Percentiles rank a stretch among this genome's conserved stretches.
Evolutionary conservation across 2,797 vertebrate genomes (phyloP).

Genomic region (Bradypodion ventrale): DNA sequence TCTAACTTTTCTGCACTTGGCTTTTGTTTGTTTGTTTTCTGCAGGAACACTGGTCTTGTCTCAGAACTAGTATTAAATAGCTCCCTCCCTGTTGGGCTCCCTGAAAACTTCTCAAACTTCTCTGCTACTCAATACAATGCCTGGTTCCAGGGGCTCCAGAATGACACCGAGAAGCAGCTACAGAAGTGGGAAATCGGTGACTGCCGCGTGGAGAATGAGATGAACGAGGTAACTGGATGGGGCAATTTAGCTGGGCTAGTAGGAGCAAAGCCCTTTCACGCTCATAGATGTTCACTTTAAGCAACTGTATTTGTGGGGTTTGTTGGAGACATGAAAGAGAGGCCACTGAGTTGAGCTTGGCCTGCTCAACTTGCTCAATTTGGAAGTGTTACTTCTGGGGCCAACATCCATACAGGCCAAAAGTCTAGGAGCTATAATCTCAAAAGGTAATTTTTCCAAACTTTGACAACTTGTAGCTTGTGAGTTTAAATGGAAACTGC

Average conservation of each 20-base stretch:
- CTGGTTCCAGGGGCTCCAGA: conserved; percentile 32
- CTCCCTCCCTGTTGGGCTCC: not conserved
- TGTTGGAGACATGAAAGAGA: not conserved
- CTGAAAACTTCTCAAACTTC: not conserved
- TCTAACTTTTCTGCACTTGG: not conserved
- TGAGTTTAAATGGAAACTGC: not conserved
- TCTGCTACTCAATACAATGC: conserved; percentile 12
- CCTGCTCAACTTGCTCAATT: not conserved
- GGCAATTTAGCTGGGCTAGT: not conserved
- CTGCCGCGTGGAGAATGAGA: conserved; percentile 41
- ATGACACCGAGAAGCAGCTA: not conserved
- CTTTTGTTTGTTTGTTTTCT: not conserved
- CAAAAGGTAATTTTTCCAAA: too few species aligned
- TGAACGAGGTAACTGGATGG: conserved; percentile 23
- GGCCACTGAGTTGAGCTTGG: not conserved
- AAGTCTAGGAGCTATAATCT: not conserved
- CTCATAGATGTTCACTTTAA: too few species aligned
- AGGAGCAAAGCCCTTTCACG: not conserved
- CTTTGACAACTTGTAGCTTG: too few species aligned
- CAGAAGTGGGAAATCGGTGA: conserved; percentile 4
- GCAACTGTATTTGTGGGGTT: not conserved
- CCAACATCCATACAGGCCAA: not conserved
- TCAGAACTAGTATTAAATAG: not conserved
- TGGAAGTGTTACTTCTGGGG: not conserved
- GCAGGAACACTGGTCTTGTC: not conserved